A percentile compares a stretch with the other conserved stretches of the same genome.
Conservation (phyloP, 2,113 vertebrate species). For the Microcebus jonahi region DNA sequence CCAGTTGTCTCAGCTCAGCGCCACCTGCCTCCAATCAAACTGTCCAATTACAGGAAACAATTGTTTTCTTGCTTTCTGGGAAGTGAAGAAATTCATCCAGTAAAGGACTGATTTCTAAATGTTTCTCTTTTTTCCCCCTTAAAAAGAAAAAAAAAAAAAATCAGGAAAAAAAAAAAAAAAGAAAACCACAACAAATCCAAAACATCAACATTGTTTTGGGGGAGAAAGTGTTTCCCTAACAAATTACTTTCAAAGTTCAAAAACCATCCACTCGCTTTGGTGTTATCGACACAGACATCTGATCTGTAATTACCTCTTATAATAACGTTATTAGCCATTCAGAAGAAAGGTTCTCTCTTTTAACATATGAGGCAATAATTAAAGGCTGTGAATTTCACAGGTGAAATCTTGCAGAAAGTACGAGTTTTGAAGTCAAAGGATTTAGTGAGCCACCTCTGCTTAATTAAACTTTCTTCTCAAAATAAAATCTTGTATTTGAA, state of each 20-base stretch:
- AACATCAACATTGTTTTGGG: slow-evolving; percentile 2
- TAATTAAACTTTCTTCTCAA: slow-evolving; percentile 73
- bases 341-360: slow-evolving; percentile 68
- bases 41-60: slow-evolving; percentile 89
- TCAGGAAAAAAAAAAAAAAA: neutral
- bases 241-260: slow-evolving; percentile 47
- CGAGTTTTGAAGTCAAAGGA: slow-evolving; percentile 66
- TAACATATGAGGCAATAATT: slow-evolving; percentile 78
- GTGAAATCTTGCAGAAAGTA: slow-evolving; percentile 80
- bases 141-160: neutral
- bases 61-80: slow-evolving; percentile 87
- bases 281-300: slow-evolving; percentile 63
- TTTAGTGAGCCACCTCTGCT: slow-evolving; percentile 60
- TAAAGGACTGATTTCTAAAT: slow-evolving; percentile 81
- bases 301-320: slow-evolving; percentile 78
- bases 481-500: slow-evolving; percentile 61
- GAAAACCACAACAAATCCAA: neutral
- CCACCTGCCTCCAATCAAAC: slow-evolving; percentile 89
- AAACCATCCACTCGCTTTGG: neutral
- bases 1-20: slow-evolving; percentile 78
- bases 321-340: slow-evolving; percentile 71
- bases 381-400: slow-evolving; percentile 77
- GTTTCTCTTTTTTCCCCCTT: slow-evolving; percentile 51
- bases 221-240: neutral
- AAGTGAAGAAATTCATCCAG: slow-evolving; percentile 84